These are phyloP conservation scores for Carcina quercana DNA, from an alignment of 2,888 invertebrate species.

Conservation along the genomic window DNA sequence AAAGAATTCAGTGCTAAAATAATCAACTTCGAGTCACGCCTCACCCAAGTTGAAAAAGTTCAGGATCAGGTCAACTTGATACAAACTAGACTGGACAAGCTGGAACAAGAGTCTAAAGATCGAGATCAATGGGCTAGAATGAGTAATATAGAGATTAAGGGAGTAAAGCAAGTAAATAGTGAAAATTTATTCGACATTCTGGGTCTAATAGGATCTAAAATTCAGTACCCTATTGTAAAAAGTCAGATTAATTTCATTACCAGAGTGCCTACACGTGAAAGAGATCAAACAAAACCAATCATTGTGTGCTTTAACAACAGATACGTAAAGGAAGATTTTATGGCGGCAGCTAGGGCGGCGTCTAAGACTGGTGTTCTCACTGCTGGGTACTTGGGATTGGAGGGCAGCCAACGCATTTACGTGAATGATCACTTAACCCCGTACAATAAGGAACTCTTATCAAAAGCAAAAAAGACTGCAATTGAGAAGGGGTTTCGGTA, in stretches of 20 bases:
- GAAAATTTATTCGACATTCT: constrained; percentile 2
- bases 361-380: not conserved
- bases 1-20: not conserved
- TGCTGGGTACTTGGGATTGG: not conserved
- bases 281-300: not conserved
- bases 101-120: not conserved
- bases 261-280: not conserved
- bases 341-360: not conserved
- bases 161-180: not conserved
- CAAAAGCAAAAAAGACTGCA: constrained; percentile 1
- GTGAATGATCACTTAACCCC: constrained; percentile 5
- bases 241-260: not conserved
- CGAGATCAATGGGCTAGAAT: constrained; percentile 1
- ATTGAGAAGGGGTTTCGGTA: constrained; percentile 3
- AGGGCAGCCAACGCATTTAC: not conserved
- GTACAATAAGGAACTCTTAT: constrained; percentile 1
- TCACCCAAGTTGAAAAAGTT: not conserved
- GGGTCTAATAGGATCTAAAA: not conserved
- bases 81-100: not conserved
- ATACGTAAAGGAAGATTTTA: constrained; percentile 1
- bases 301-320: not conserved
- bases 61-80: not conserved
- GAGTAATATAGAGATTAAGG: constrained; percentile 2
- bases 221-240: not conserved
- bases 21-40: not conserved